Conservation (phyloP, 2,113 vertebrate species). For the human region GRCh38 chr2:151089501-151090000, state of each 20-base stretch:
- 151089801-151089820: neutral
- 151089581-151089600: neutral
- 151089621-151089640: neutral
- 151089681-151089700: neutral
- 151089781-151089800: neutral
- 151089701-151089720: neutral
- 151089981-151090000: neutral
- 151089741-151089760: neutral
- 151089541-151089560: neutral
- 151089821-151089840: neutral
- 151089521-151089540: neutral
- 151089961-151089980: neutral
- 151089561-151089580: conserved; percentile 40
- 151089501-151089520: conserved; percentile 8
- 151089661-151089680: neutral
- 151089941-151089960: neutral
- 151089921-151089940: neutral
- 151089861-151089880: neutral
- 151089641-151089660: neutral
- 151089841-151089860: neutral
- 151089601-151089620: neutral
- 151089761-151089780: neutral
- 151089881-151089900: neutral
- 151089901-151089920: neutral
- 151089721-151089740: neutral